Percentiles rank a stretch among this genome's conserved stretches.
phyloP scores from a whole-genome alignment of 2,797 vertebrate species.

The Silurus aristotelis region DNA sequence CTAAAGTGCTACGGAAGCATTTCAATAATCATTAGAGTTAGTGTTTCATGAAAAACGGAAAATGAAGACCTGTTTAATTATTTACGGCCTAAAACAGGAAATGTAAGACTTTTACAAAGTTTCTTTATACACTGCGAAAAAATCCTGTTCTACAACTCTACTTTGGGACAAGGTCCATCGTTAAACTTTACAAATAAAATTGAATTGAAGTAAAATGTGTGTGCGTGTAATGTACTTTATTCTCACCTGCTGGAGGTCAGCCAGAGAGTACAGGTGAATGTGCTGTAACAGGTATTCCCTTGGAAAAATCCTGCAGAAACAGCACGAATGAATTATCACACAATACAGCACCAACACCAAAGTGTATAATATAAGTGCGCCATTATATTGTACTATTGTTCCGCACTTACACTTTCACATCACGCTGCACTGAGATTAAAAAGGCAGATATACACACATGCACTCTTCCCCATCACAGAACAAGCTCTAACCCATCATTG shows the following conservation, averaged over 20 bases:
- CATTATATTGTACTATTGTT: background rate
- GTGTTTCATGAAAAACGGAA: too few relatives aligned
- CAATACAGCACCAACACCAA: background rate
- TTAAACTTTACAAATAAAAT: too few relatives aligned
- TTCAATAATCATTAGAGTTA: too few relatives aligned
- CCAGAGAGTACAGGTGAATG: slow-evolving; percentile 94
- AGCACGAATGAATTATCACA: background rate
- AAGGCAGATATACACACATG: background rate
- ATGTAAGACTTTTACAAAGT: too few relatives aligned
- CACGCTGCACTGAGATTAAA: background rate
- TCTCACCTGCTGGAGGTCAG: slow-evolving; percentile 94
- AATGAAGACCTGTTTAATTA: too few relatives aligned
- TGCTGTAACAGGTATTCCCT: slow-evolving; percentile 97
- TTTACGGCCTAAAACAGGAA: too few relatives aligned
- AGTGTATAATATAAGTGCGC: background rate
- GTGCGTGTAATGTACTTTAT: background rate
- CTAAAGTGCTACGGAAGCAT: too few relatives aligned
- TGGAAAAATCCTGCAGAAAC: slow-evolving; percentile 86
- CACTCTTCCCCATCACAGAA: slow-evolving; percentile 10
- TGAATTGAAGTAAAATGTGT: background rate
- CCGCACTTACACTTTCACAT: background rate
- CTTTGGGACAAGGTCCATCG: too few relatives aligned
- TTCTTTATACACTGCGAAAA: too few relatives aligned
- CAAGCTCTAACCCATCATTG: slow-evolving; percentile 28
- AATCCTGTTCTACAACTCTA: too few relatives aligned